Base-by-base conservation (phyloP, 2,113 vertebrate genomes). In the Aplodontia rufa region DNA sequence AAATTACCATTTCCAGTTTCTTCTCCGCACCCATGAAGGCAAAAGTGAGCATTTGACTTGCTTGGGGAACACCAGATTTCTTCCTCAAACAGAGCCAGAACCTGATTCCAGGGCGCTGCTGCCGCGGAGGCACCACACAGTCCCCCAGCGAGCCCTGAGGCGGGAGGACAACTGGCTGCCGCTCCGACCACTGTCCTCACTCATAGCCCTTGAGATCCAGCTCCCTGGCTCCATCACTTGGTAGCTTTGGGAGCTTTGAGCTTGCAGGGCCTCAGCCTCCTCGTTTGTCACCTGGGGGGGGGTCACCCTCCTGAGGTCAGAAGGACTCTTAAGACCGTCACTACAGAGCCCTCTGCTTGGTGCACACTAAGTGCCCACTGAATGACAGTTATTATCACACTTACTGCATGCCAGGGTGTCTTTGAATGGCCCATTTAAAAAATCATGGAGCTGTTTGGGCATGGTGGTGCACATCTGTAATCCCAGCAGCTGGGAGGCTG, bases 371-470 rank as follows among this genome's bases (percentile, higher is more conserved):
- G 8, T 0, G 30, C 40, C 74, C 30, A 0, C 42, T 45, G 26
- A 19, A 4, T 0, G 14, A 30, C 16, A 8, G 30, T 37, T 72
- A 2, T 1, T 4, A 5, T 1, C 1, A 20, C 2, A 0, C n/a
- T 12, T 0, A 1, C 69, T 6, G 53, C 28, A 6, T 13, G 5
- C 1, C 1, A 68, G 64, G 20, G 6, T 3, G 40, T 20, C 60
- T 80, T n/a, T 22, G 32, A 74, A 74, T 68, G 8, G 4, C 14
- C 40, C n/a, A 14, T 66, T 19, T 84, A 51, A 84, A 49, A 84
- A 42, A 32, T 13, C 2, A 45, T 40, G 49, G 89, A 24, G n/a
- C n/a, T n/a, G n/a, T n/a, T n/a, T n/a, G n/a, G n/a, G n/a, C n/a
- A n/a, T n/a, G n/a, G n/a, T n/a, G n/a, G n/a, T n/a, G n/a, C n/a